Evolutionary conservation across 2,888 invertebrate species (phyloP).

Genomic region (Boloria euphrosyne): DNA sequence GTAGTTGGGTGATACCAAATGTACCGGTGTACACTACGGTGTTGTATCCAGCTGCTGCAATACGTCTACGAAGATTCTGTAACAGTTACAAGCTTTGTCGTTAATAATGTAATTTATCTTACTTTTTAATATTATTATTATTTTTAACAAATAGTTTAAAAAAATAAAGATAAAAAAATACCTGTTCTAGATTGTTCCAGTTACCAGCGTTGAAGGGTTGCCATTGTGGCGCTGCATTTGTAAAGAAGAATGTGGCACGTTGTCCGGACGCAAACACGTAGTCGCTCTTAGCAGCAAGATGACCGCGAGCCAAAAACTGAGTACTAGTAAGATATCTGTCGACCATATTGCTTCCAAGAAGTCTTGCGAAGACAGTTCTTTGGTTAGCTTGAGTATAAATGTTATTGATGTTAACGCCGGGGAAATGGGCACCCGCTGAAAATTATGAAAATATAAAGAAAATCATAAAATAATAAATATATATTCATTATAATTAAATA

Average conservation of each 20-base stretch:
- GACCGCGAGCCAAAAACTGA: conserved; percentile 77
- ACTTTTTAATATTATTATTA: not conserved
- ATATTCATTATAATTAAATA: too few species aligned
- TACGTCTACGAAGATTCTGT: conserved; percentile 48
- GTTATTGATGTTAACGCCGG: conserved; percentile 64
- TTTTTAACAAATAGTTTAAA: not conserved
- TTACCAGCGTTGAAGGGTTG: conserved; percentile 78
- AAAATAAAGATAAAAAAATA: too few species aligned
- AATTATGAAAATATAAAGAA: conserved; percentile 21
- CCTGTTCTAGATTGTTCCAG: conserved; percentile 68
- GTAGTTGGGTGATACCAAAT: conserved; percentile 80
- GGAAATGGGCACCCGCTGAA: conserved; percentile 76
- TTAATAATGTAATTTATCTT: too few species aligned
- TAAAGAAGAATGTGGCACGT: conserved; percentile 79
- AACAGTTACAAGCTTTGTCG: conserved; percentile 3
- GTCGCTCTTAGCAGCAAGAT: conserved; percentile 79
- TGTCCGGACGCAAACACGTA: conserved; percentile 79
- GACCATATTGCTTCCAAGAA: conserved; percentile 61
- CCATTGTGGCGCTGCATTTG: conserved; percentile 85
- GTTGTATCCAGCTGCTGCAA: conserved; percentile 56
- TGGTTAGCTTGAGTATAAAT: conserved; percentile 67
- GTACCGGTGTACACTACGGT: conserved; percentile 83
- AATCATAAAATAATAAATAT: not conserved
- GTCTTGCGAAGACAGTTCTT: conserved; percentile 53
- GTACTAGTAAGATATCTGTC: conserved; percentile 70